A percentile compares a stretch with the other conserved stretches of the same genome.
Evolutionary conservation across 92 coral and sea anemone species (phyloP).

Genomic region (Parazoanthus atlanticus): DNA sequence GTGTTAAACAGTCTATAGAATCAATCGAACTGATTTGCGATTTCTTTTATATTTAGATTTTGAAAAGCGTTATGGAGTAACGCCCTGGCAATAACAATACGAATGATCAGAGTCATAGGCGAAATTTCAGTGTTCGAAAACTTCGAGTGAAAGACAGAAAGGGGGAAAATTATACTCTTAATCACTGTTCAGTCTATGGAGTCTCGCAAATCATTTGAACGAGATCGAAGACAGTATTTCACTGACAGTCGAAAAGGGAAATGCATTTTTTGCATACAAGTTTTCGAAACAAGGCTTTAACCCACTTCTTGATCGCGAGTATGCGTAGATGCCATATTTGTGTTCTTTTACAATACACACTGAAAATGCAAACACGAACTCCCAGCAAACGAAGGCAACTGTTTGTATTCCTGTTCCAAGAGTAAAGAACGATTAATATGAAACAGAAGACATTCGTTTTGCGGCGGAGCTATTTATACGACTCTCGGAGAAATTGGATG

Average conservation of each 20-base stretch:
- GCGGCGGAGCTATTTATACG: constrained; percentile 17
- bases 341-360: background rate
- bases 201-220: background rate
- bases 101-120: constrained; percentile 6
- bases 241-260: constrained; percentile 17
- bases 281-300: background rate
- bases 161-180: background rate
- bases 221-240: background rate
- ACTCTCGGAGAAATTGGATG: constrained; percentile 16
- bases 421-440: background rate
- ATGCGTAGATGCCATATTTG: background rate
- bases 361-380: constrained; percentile 16
- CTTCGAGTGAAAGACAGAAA: background rate
- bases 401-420: background rate
- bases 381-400: background rate
- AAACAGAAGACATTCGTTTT: background rate
- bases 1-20: background rate
- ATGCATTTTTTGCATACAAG: background rate
- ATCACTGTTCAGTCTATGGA: background rate
- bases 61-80: constrained; percentile 45
- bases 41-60: constrained; percentile 19
- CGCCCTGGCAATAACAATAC: constrained; percentile 35
- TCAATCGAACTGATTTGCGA: constrained; percentile 16
- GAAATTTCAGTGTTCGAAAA: background rate
- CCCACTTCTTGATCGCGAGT: constrained; percentile 29